phyloP scores from a whole-genome alignment of 2,113 vertebrate species.

The Lipophrys pholis region DNA sequence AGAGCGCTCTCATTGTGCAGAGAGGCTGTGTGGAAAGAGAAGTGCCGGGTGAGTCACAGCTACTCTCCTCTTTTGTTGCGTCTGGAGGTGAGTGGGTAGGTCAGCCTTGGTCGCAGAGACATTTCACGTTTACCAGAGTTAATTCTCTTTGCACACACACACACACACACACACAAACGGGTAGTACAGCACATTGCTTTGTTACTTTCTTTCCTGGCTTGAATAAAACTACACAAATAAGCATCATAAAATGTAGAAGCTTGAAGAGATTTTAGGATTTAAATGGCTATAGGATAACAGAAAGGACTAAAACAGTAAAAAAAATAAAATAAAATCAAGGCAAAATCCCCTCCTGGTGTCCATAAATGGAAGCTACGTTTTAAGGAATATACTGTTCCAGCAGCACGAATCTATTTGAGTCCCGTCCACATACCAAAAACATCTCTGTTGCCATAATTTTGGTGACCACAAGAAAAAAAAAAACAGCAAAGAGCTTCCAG shows the following conservation, averaged over 20 bases:
- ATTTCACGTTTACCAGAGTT: conserved; percentile 24
- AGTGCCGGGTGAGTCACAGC: conserved; percentile 59
- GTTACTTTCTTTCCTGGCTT: conserved; percentile 6
- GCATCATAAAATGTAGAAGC: background rate
- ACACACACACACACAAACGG: background rate
- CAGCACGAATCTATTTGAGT: conserved; percentile 68
- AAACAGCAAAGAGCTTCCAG: background rate
- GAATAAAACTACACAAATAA: background rate
- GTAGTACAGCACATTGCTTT: background rate
- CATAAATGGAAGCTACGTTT: conserved; percentile 52
- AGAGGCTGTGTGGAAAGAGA: conserved; percentile 34
- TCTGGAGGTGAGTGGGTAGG: conserved; percentile 60
- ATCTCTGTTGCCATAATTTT: conserved; percentile 43
- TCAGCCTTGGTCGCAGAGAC: conserved; percentile 48
- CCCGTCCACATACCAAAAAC: conserved; percentile 65
- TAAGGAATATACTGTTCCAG: conserved; percentile 21
- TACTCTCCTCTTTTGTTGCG: conserved; percentile 56
- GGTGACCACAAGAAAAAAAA: conserved; percentile 34
- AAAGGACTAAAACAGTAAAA: background rate
- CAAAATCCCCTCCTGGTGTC: conserved; percentile 15
- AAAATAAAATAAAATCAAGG: no score
- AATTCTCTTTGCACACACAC: conserved; percentile 19
- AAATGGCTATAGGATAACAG: no score
- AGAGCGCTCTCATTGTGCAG: conserved; percentile 33
- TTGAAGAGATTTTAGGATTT: no score